Conservation (phyloP, 2,797 vertebrate species). For the Parotocinclus haroldoi region DNA sequence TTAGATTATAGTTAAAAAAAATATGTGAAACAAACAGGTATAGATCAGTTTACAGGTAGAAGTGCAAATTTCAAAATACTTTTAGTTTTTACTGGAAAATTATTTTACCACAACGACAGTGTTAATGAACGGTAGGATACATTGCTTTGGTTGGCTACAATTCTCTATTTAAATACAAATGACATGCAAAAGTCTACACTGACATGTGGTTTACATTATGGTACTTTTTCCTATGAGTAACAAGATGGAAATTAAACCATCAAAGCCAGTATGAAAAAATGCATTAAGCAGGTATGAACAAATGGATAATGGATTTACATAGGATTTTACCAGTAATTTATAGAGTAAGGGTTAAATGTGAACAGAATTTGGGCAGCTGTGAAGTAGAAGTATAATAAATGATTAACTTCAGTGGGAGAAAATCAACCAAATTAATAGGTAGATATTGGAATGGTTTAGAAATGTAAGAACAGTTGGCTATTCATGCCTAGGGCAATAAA, state of each 20-base stretch:
- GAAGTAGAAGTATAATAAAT: too few relatives aligned
- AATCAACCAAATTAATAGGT: too few relatives aligned
- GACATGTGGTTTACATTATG: conserved; percentile 17
- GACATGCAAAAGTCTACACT: not conserved
- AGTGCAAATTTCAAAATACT: not conserved
- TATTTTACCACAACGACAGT: not conserved
- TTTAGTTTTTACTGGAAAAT: not conserved
- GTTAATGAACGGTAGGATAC: not conserved
- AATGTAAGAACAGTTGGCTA: too few relatives aligned
- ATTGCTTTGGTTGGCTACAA: conserved; percentile 7
- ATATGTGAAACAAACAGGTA: not conserved
- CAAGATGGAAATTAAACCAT: conserved; percentile 31
- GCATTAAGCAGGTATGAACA: too few relatives aligned
- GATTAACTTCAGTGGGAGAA: too few relatives aligned
- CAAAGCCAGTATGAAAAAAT: too few relatives aligned
- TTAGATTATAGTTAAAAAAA: not conserved
- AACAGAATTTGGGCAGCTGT: too few relatives aligned
- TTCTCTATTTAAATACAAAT: not conserved
- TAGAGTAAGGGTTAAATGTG: too few relatives aligned
- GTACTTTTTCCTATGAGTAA: conserved; percentile 34
- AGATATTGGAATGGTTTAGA: too few relatives aligned
- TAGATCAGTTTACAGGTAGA: not conserved
- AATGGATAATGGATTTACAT: too few relatives aligned
- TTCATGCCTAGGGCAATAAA: too few relatives aligned
- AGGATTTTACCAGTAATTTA: too few relatives aligned